Conservation (phyloP, 2,113 vertebrate genomes). For the Poeciliopsis turrubarensis region DNA sequence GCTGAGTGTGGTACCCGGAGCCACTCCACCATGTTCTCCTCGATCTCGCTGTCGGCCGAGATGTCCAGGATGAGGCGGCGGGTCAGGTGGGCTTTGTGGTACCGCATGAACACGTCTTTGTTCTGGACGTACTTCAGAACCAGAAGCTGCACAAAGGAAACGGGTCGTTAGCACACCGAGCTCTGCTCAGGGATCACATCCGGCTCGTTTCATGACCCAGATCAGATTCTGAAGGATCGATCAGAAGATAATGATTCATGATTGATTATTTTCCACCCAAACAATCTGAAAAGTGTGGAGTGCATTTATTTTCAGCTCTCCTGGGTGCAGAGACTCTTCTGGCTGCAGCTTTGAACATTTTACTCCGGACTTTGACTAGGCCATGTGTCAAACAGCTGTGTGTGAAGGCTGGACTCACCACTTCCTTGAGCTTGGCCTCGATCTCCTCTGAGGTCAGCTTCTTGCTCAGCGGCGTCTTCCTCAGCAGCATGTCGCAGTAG, state of each 20-base stretch:
- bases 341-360: no score
- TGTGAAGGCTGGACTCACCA: constrained; percentile 79
- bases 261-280: no score
- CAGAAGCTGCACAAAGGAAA: constrained; percentile 83
- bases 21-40: constrained; percentile 99
- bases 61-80: constrained; percentile 97
- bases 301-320: no score
- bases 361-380: no score
- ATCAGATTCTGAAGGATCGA: no score
- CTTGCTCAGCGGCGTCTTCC: constrained; percentile 99
- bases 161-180: no score
- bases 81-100: constrained; percentile 98
- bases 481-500: constrained; percentile 99
- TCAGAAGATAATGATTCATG: no score
- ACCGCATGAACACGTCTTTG: constrained; percentile 99
- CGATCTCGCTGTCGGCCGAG: constrained; percentile 98
- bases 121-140: constrained; percentile 99
- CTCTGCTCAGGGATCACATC: no score
- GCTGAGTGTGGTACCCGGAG: constrained; percentile 85
- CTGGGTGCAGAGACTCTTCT: no score
- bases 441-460: constrained; percentile 99
- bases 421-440: constrained; percentile 98
- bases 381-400: no score
- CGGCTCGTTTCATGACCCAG: no score
- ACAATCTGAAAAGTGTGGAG: no score